Evolutionary conservation across 2,113 vertebrate genomes (phyloP).

Genomic region (Sander lucioperca): DNA sequence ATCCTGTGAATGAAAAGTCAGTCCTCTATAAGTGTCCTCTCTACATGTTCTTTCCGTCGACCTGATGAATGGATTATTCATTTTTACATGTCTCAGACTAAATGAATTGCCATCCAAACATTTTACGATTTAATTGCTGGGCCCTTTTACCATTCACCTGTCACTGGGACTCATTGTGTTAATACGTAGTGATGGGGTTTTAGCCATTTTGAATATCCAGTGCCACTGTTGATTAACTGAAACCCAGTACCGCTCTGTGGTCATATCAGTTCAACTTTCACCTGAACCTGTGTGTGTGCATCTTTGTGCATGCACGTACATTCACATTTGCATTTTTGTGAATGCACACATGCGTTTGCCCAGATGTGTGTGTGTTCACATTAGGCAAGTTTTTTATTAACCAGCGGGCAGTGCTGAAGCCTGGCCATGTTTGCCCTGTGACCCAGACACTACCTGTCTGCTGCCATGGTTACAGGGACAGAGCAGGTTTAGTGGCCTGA

Average conservation of each 20-base stretch:
- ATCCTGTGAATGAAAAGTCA: neutral
- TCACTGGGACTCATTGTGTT: neutral
- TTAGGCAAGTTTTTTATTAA: slow-evolving; percentile 70
- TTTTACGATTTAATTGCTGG: neutral
- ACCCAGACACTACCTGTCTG: slow-evolving; percentile 85
- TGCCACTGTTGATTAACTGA: slow-evolving; percentile 39
- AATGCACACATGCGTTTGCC: neutral
- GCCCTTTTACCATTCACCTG: neutral
- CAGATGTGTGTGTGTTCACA: slow-evolving; percentile 24
- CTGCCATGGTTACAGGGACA: slow-evolving; percentile 82
- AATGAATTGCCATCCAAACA: neutral
- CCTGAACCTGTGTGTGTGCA: slow-evolving; percentile 21
- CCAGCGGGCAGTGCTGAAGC: slow-evolving; percentile 57
- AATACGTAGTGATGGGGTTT: neutral
- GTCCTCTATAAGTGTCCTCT: too few relatives aligned
- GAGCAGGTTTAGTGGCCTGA: slow-evolving; percentile 80
- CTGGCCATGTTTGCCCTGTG: slow-evolving; percentile 81
- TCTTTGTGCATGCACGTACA: neutral
- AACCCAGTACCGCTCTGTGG: slow-evolving; percentile 32
- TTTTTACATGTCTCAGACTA: neutral
- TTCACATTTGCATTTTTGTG: slow-evolving; percentile 1
- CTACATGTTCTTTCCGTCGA: neutral
- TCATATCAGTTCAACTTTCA: slow-evolving; percentile 29
- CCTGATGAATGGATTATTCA: neutral
- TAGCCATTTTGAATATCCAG: slow-evolving; percentile 33